These are phyloP conservation scores for Hydrotaea cyrtoneurina DNA, from an alignment of 2,888 invertebrate species.

Conservation along the genomic window DNA sequence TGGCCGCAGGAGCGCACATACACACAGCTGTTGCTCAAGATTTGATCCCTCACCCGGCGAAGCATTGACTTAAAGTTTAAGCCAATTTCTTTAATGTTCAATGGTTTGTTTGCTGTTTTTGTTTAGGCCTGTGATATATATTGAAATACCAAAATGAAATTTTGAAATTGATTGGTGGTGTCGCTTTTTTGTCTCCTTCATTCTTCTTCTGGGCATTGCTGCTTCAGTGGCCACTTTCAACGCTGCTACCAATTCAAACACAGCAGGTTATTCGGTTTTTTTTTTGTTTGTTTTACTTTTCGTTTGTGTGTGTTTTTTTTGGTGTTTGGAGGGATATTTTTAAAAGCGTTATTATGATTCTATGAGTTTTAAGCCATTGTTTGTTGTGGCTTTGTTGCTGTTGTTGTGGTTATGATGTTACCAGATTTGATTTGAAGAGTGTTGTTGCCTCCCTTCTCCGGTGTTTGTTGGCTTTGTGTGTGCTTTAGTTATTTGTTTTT, in stretches of 20 bases:
- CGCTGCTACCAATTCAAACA: conserved; percentile 56
- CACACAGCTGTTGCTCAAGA: conserved; percentile 48
- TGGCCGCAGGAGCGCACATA: conserved; percentile 34
- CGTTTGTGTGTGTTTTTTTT: too few species aligned
- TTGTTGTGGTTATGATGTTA: conserved; percentile 62
- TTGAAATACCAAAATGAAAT: conserved; percentile 59
- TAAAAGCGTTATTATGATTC: conserved; percentile 37
- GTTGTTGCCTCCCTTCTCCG: conserved; percentile 36
- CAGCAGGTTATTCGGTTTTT: conserved; percentile 58
- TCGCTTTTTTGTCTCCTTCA: conserved; percentile 46
- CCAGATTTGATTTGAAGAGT: conserved; percentile 72
- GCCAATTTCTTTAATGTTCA: conserved; percentile 58
- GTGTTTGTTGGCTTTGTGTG: conserved; percentile 15
- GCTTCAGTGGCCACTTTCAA: conserved; percentile 13
- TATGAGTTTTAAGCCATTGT: conserved; percentile 63
- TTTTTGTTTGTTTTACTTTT: background rate
- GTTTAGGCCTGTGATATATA: conserved; percentile 39
- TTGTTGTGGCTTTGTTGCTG: conserved; percentile 57
- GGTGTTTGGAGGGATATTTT: background rate
- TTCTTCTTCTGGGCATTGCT: background rate
- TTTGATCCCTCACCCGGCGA: conserved; percentile 48
- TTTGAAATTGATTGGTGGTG: conserved; percentile 63
- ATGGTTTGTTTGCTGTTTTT: conserved; percentile 14
- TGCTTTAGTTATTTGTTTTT: conserved; percentile 38
- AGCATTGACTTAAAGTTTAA: conserved; percentile 47